phyloP scores from a whole-genome alignment of 2,888 invertebrate species.

The Aproaerema taeniolella region DNA sequence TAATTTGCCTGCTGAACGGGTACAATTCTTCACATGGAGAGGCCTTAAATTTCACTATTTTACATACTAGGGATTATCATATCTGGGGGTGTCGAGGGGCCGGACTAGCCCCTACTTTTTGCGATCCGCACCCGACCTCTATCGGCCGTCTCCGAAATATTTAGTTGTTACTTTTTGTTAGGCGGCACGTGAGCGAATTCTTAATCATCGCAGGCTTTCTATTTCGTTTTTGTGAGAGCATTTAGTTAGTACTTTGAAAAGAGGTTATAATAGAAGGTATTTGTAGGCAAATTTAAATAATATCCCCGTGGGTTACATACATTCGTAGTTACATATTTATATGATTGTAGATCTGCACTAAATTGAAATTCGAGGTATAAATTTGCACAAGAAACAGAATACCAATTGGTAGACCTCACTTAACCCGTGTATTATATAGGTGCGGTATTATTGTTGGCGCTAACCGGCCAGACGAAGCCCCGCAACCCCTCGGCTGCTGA shows the following conservation, averaged over 20 bases:
- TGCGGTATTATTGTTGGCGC: constrained; percentile 49
- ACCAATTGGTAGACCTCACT: constrained; percentile 48
- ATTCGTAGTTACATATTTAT: not conserved
- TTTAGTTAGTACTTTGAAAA: not conserved
- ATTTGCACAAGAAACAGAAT: constrained; percentile 38
- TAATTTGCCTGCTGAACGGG: constrained; percentile 70
- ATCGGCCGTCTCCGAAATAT: constrained; percentile 72
- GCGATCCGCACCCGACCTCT: constrained; percentile 69
- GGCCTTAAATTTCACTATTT: constrained; percentile 77
- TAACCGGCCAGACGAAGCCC: constrained; percentile 27
- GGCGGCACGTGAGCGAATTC: constrained; percentile 67
- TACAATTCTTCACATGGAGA: constrained; percentile 76
- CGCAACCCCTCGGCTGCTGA: constrained; percentile 24
- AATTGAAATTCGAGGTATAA: constrained; percentile 10
- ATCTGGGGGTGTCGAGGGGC: constrained; percentile 65
- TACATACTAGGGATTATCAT: constrained; percentile 76
- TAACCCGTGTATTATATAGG: constrained; percentile 45
- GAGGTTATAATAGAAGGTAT: no score
- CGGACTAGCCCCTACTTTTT: constrained; percentile 60
- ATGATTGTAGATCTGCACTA: not conserved
- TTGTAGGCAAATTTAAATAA: no score
- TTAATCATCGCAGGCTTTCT: constrained; percentile 51
- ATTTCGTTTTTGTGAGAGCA: constrained; percentile 35
- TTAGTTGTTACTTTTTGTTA: constrained; percentile 77
- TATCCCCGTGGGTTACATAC: no score